Evolutionary conservation across 2,113 vertebrate species (phyloP), one percentile per base, ranked within the genome.

Genomic region (Cettia cetti): DNA sequence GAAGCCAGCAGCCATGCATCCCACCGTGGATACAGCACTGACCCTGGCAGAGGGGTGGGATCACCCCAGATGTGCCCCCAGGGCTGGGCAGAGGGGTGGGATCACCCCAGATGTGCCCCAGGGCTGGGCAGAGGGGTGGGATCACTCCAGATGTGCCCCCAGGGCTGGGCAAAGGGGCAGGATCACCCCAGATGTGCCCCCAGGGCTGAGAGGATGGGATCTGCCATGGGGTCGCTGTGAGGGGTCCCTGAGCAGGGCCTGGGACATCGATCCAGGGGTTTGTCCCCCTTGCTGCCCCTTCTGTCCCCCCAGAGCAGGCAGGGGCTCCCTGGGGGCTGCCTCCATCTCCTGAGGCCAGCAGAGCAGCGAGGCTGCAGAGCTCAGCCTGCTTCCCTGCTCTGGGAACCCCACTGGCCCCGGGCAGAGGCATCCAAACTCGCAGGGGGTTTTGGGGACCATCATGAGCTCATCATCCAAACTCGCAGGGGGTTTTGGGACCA

Each of bases 211-310:
- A 26, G 75, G 59, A 27, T 5, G 39, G 44, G 6, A 11, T 35
- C 33, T 49, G 7, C 2, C 20, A 1, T 1, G 40, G 45, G 27
- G 39, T 57, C 19, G 3, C 0, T 33, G 31, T 33, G n/a, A 42
- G 21, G 37, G 52, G 35, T 64, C 10, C 28, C 63, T 39, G 83
- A 42, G 61, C n/a, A 82, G 27, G 8, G 18, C 39, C 18, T 8
- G 24, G 61, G 20, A 33, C 49, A 23, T 13, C 28, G 30, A 4
- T 19, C 76, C 77, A 17, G 37, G 13, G 61, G 31, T 10, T 30
- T 49, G 44, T 12, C 23, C 4, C 40, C n/a, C 33, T 15, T 15
- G 45, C 17, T 79, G 76, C 15, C 63, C 31, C 17, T 22, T 14
- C 26, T 40, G 22, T 70, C 13, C 47, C 60, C 65, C 42, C 59